Evolutionary conservation across 1,140 invertebrate genomes (phyloP), one percentile per base, ranked within the genome.

Genomic region (Harlomillsia oculata): DNA sequence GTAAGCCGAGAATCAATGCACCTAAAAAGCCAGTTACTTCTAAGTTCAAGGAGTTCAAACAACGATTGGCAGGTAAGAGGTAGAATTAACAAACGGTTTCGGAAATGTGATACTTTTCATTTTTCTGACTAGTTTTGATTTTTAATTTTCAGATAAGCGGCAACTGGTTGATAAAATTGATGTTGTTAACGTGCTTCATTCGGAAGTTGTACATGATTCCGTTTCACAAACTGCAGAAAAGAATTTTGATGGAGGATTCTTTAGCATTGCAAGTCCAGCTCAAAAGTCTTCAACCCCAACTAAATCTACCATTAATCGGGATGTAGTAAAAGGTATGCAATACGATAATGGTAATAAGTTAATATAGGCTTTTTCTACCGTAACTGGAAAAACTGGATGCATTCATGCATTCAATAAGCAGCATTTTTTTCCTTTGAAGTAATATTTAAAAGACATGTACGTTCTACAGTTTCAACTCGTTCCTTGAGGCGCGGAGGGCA

Each of bases 201-300:
- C 14, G 6, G 37, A 41, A 53, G 20, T 9, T 11, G 8, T 18
- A 8, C 5, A n/a, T n/a, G 14, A 11, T 9, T 34, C 48, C 14
- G 8, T 11, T 14, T 5, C 13, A 16, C 25, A 26, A 50, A 23
- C 21, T 34, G 45, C 29, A 13, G 39, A 60, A 29, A 39, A 46
- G 8, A 39, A 50, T 21, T 60, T 56, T 40, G 48, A 60, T 44
- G 53, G 53, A 26, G 53, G 53, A n/a, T 60, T 60, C 25, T 56
- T 60, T 37, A 32, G 25, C 4, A 55, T 56, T 25, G n/a, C 16
- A 5, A 61, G 48, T 53, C 53, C 53, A 23, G 20, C 49, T 5
- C 39, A 50, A 39, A 1, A 5, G 39, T 13, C 43, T 13, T 25
- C 30, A 5, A 18, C 8, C 9, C 6, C 36, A n/a, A n/a, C n/a